Conservation (phyloP, 2,888 invertebrate genomes). For the Ischnura elegans region DNA sequence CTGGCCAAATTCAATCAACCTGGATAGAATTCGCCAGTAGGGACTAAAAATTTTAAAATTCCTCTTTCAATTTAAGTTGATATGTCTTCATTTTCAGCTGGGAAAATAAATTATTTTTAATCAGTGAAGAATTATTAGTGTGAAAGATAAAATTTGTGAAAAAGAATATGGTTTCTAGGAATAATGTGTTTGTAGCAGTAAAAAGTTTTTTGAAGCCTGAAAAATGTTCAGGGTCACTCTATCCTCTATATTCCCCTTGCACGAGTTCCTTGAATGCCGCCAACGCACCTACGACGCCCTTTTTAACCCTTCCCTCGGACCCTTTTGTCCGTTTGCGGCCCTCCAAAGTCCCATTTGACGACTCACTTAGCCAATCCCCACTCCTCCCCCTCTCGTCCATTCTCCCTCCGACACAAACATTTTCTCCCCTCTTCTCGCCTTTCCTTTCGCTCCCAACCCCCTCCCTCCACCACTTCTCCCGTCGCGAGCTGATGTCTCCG, state of each 20-base stretch:
- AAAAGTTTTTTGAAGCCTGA: too few species aligned
- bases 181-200: too few species aligned
- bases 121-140: too few species aligned
- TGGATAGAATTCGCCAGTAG: too few species aligned
- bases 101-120: too few species aligned
- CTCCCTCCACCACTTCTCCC: background rate
- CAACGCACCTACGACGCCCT: background rate
- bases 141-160: too few species aligned
- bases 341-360: conserved; percentile 53
- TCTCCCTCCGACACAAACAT: background rate
- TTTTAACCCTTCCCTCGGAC: background rate
- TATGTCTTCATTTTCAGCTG: too few species aligned
- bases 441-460: background rate
- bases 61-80: too few species aligned
- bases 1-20: too few species aligned
- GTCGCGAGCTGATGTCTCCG: conserved; percentile 30
- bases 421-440: background rate
- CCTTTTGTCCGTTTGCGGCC: background rate
- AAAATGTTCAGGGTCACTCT: too few species aligned
- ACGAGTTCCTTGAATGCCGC: background rate
- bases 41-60: too few species aligned
- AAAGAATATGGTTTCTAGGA: too few species aligned
- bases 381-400: background rate
- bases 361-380: conserved; percentile 33
- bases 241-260: background rate